These are phyloP conservation scores for Chelidonichthys spinosus DNA, from an alignment of 2,797 vertebrate species.

Conservation along the genomic window DNA sequence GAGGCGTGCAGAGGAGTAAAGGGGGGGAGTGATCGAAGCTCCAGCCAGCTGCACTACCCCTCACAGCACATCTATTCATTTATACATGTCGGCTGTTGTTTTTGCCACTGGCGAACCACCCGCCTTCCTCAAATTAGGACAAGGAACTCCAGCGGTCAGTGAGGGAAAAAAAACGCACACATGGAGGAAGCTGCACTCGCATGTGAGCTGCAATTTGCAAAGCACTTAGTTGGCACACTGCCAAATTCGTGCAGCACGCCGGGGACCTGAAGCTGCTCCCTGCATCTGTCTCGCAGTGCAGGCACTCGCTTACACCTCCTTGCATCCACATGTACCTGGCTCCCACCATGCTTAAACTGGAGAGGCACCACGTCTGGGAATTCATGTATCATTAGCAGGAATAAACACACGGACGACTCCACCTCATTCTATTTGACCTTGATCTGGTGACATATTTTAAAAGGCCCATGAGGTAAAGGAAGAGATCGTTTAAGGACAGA, in stretches of 20 bases:
- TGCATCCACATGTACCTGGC: constrained; percentile 36
- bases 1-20: constrained; percentile 39
- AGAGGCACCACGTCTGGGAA: constrained; percentile 20
- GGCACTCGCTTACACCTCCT: constrained; percentile 46
- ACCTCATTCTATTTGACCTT: constrained; percentile 43
- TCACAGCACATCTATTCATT: constrained; percentile 49
- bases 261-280: constrained; percentile 40
- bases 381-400: constrained; percentile 27
- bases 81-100: constrained; percentile 61
- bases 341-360: constrained; percentile 23
- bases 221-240: constrained; percentile 51
- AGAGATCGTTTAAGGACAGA: constrained; percentile 56
- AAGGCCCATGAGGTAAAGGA: constrained; percentile 38
- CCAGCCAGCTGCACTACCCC: constrained; percentile 55
- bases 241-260: constrained; percentile 42
- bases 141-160: constrained; percentile 52
- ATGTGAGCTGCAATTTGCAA: constrained; percentile 38
- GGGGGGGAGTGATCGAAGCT: constrained; percentile 63
- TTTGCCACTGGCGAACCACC: constrained; percentile 43
- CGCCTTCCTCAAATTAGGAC: constrained; percentile 55
- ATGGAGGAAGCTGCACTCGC: constrained; percentile 18
- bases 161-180: constrained; percentile 11
- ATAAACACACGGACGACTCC: constrained; percentile 23
- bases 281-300: constrained; percentile 43
- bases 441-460: constrained; percentile 41